These are phyloP conservation scores for Tethya wilhelma DNA, from an alignment of 37 sponge, comb jelly and placozoan genomes.

Conservation along the genomic window DNA sequence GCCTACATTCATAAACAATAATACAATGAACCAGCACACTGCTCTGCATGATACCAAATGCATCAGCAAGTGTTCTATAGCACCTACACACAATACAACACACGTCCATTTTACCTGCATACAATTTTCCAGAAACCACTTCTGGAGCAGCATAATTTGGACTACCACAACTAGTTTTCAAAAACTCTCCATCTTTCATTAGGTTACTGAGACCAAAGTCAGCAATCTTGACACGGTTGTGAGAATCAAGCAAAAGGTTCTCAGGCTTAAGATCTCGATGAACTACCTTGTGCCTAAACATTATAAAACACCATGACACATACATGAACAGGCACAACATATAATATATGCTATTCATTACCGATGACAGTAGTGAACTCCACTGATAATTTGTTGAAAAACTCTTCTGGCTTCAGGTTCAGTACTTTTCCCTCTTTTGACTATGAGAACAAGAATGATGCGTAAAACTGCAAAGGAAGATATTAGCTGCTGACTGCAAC, in stretches of 20 bases:
- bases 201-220: conserved; percentile 97
- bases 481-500: too few species aligned
- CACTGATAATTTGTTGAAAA: conserved; percentile 96
- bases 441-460: too few species aligned
- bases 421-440: conserved; percentile 79
- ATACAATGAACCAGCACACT: too few species aligned
- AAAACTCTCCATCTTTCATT: conserved; percentile 96
- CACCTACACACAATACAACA: background rate
- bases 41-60: background rate
- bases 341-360: conserved; percentile 5
- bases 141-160: conserved; percentile 99
- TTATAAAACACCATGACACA: background rate
- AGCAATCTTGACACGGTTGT: conserved; percentile 85
- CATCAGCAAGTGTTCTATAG: background rate
- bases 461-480: too few species aligned
- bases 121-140: conserved; percentile 93
- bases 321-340: conserved; percentile 4
- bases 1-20: background rate
- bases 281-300: conserved; percentile 75
- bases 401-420: conserved; percentile 81
- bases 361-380: conserved; percentile 93
- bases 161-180: conserved; percentile 94
- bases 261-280: conserved; percentile 97
- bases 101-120: conserved; percentile 55
- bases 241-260: conserved; percentile 89